Conservation (phyloP, 2,888 invertebrate species). For the Aplocera efformata region DNA sequence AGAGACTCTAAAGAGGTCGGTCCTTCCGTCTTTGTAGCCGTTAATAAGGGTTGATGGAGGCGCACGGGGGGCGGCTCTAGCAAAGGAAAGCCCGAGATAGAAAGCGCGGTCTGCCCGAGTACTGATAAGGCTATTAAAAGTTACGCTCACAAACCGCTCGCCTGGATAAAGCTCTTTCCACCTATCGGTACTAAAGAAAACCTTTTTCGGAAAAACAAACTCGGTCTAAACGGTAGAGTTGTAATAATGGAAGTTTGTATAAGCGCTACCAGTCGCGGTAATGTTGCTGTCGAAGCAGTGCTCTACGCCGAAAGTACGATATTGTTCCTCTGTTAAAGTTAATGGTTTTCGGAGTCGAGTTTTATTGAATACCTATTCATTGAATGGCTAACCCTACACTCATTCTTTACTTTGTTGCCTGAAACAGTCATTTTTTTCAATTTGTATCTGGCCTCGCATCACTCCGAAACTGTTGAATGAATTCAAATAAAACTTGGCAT, state of each 20-base stretch:
- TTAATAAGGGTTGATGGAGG: conserved; percentile 60
- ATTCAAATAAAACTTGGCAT: too few species aligned
- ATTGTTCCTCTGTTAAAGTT: conserved; percentile 39
- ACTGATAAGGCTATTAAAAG: conserved; percentile 79
- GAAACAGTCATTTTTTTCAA: too few species aligned
- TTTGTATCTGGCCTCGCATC: too few species aligned
- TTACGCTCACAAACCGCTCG: conserved; percentile 63
- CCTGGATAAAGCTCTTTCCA: conserved; percentile 60
- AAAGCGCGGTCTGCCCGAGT: conserved; percentile 59
- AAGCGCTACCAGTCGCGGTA: conserved; percentile 37
- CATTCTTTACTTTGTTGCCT: too few species aligned
- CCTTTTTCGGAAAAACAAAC: conserved; percentile 42
- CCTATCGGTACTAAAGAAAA: conserved; percentile 54
- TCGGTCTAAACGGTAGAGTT: conserved; percentile 36
- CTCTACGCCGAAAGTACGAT: conserved; percentile 21
- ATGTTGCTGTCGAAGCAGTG: conserved; percentile 41
- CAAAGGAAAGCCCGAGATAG: conserved; percentile 48
- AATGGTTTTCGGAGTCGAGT: conserved; percentile 35
- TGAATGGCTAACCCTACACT: conserved; percentile 22
- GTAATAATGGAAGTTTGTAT: conserved; percentile 42
- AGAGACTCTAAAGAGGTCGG: conserved; percentile 32
- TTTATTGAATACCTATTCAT: conserved; percentile 29
- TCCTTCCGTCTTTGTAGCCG: conserved; percentile 47
- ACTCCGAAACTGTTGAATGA: too few species aligned
- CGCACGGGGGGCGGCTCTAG: conserved; percentile 37